Evolutionary conservation across 2,888 invertebrate genomes (phyloP).

Genomic region (Hedya salicella): DNA sequence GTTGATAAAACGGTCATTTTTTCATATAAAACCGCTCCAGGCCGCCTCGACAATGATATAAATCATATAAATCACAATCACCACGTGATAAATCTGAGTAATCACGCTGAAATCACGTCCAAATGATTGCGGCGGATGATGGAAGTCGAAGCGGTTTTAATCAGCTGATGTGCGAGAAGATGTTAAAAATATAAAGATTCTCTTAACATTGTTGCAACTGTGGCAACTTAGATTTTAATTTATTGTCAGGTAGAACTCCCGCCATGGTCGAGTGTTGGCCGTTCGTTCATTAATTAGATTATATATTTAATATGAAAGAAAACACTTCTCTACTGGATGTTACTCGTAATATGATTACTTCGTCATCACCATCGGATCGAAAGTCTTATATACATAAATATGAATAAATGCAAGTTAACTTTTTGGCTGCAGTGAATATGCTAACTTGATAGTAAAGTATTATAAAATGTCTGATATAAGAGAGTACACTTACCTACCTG

Average conservation of each 20-base stretch:
- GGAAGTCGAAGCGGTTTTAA: conserved; percentile 29
- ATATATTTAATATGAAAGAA: no score
- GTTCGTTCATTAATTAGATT: no score
- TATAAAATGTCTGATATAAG: no score
- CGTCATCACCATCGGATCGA: no score
- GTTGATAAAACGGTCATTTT: conserved; percentile 73
- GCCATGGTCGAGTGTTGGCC: conserved; percentile 4
- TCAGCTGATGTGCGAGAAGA: conserved; percentile 1
- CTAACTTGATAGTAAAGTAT: no score
- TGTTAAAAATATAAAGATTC: conserved; percentile 6
- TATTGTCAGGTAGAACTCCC: not conserved
- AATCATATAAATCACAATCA: conserved; percentile 69
- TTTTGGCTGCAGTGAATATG: no score
- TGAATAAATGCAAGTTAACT: no score
- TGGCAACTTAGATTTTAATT: not conserved
- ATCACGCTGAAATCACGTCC: conserved; percentile 45
- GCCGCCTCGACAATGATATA: conserved; percentile 52
- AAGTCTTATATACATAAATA: no score
- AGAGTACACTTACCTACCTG: no score
- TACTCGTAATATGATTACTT: no score
- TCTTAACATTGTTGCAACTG: not conserved
- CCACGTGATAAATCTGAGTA: conserved; percentile 56
- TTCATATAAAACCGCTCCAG: conserved; percentile 54
- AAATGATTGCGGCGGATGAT: conserved; percentile 31
- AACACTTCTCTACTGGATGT: no score